A percentile compares a stretch with the other conserved stretches of the same genome.
Conservation (phyloP, 2,888 invertebrate genomes). For the Seira sanloemensis region DNA sequence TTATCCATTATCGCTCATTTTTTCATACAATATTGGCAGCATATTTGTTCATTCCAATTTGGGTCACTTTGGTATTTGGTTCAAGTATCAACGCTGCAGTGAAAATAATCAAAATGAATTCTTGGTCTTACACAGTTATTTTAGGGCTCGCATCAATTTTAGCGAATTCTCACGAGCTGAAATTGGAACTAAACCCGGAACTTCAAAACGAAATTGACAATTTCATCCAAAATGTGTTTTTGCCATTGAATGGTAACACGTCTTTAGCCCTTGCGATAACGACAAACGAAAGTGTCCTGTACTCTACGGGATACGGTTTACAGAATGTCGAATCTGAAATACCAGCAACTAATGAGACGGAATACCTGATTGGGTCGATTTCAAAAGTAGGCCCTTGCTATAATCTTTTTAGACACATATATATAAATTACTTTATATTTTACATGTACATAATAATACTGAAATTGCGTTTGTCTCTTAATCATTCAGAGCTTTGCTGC, state of each 20-base stretch:
- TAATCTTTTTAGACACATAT: no score
- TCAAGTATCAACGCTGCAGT: no score
- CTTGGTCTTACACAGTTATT: no score
- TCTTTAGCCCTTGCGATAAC: background rate
- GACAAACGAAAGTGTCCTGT: background rate
- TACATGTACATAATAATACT: no score
- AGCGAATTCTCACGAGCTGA: background rate
- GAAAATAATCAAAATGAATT: no score
- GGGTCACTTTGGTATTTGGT: no score
- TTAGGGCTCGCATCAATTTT: no score
- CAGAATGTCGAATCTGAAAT: background rate
- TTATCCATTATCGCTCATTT: no score
- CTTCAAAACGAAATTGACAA: background rate
- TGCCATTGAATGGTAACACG: background rate
- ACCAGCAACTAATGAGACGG: background rate
- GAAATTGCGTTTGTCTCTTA: background rate
- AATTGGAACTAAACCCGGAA: background rate
- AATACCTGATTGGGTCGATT: background rate
- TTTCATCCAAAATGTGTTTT: background rate
- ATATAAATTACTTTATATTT: no score
- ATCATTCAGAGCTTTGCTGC: conserved; percentile 84
- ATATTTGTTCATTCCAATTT: no score
- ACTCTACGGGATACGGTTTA: background rate
- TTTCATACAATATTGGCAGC: no score
- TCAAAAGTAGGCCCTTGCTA: background rate